Conservation (phyloP, 2,888 invertebrate genomes). For the Dryococelus australis region DNA sequence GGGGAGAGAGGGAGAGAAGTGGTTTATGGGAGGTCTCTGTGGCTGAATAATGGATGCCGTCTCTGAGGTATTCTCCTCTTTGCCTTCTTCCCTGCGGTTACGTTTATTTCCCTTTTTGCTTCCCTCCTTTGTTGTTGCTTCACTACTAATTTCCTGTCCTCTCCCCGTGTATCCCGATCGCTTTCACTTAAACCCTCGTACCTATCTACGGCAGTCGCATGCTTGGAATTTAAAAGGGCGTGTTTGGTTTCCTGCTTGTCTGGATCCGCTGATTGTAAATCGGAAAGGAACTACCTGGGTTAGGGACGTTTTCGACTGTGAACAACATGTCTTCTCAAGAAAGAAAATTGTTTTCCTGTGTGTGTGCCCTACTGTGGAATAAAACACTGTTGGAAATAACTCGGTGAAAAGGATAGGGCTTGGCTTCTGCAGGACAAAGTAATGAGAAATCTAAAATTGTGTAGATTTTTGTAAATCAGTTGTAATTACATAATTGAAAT, state of each 20-base stretch:
- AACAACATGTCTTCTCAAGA: background rate
- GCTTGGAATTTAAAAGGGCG: background rate
- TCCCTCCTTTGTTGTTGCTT: background rate
- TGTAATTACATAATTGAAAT: too few species aligned
- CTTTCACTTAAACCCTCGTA: background rate
- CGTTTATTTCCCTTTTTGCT: background rate
- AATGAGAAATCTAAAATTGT: too few species aligned
- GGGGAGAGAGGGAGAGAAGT: background rate
- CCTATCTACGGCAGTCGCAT: background rate
- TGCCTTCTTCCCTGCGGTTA: background rate
- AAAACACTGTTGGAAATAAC: too few species aligned
- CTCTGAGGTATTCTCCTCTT: background rate
- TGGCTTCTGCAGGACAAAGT: too few species aligned
- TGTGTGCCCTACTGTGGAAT: too few species aligned
- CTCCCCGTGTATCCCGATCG: background rate
- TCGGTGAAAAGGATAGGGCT: too few species aligned
- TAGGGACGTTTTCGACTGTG: background rate
- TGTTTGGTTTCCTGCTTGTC: background rate
- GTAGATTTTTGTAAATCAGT: too few species aligned
- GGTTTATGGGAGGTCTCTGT: background rate
- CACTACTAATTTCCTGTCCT: conserved; percentile 10
- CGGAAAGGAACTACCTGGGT: background rate
- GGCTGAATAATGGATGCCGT: conserved; percentile 10
- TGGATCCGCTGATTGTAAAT: background rate
- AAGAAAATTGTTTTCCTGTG: background rate